These are phyloP conservation scores for Seladonia tumulorum DNA, from an alignment of 2,888 invertebrate species.

Conservation along the genomic window DNA sequence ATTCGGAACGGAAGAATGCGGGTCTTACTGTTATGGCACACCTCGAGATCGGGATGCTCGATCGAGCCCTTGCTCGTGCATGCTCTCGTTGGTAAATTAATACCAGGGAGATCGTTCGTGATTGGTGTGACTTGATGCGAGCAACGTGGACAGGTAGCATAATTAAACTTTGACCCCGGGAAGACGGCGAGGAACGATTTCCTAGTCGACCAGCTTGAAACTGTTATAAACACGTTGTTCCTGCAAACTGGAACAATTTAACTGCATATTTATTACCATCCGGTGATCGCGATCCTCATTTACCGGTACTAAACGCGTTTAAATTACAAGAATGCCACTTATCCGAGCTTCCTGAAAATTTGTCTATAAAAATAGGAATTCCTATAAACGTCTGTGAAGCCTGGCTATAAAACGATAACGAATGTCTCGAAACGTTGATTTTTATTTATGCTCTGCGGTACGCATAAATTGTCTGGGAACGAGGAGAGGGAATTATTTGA, in stretches of 20 bases:
- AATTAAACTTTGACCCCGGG: not conserved
- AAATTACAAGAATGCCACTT: too few species aligned
- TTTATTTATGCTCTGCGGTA: not conserved
- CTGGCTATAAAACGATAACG: not conserved
- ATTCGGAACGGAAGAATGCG: not conserved
- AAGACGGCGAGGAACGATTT: not conserved
- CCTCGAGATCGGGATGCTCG: constrained; percentile 3
- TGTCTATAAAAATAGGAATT: not conserved
- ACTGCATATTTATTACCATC: not conserved
- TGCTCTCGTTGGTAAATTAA: constrained; percentile 11
- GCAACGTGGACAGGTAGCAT: constrained; percentile 4
- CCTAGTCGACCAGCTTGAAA: not conserved
- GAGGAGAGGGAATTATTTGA: not conserved
- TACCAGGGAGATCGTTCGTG: not conserved
- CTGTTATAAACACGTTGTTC: not conserved
- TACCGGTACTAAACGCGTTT: not conserved
- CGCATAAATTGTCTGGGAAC: not conserved
- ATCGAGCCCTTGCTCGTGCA: constrained; percentile 7
- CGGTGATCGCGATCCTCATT: too few species aligned
- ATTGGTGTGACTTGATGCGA: constrained; percentile 9
- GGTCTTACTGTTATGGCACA: constrained; percentile 11
- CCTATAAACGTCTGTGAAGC: not conserved
- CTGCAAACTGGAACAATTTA: not conserved
- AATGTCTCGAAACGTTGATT: not conserved
- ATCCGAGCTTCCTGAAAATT: not conserved